Base-by-base conservation (phyloP, 2,888 invertebrate species). In the Cephus sareptanus region DNA sequence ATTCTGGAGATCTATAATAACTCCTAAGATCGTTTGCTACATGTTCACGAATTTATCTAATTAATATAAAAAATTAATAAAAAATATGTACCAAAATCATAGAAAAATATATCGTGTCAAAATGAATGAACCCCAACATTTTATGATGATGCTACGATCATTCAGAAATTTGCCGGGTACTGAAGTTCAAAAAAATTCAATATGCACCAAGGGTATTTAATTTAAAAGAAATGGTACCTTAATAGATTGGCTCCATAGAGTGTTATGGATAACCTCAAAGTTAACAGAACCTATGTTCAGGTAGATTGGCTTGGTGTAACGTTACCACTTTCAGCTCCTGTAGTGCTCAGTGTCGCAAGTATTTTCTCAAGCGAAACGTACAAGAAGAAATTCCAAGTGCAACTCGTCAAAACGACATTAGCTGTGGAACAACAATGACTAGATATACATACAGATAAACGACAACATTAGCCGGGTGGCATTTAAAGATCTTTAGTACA, bases 401-500 rank as follows among this genome's bases (percentile, higher is more conserved):
- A n/a, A 15, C 74, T 35, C 74, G 74, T 74, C 74, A 74, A 12
- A 34, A 35, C 35, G 74, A 35, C 74, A 74, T 34, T 71, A 71
- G 71, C 71, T 81, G 68, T 74, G 75, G 76, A 79, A 81, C 81
- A 81, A 83, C 77, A 77, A 82, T 77, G 75, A 79, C 71, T 56
- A 23, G 40, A 23, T 56, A 56, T 56, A 56, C 15, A 56, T 56
- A 23, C 23, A 23, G 23, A 56, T 56, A 23, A 78, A 74, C 73
- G 79, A 79, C 77, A 77, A 81, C 76, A 80, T 82, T 82, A 79
- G 77, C 79, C 81, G 79, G 81, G 75, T 77, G 79, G 81, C 74
- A 76, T 78, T 76, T 71, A 70, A 78, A 76, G 81, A 75, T 74
- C 77, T 77, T 70, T 37, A 74, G 80, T 79, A 71, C 75, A 56